A percentile compares a stretch with the other conserved stretches of the same genome.
Conservation (phyloP, 2,888 invertebrate genomes). For the Diplazon laetatorius region DNA sequence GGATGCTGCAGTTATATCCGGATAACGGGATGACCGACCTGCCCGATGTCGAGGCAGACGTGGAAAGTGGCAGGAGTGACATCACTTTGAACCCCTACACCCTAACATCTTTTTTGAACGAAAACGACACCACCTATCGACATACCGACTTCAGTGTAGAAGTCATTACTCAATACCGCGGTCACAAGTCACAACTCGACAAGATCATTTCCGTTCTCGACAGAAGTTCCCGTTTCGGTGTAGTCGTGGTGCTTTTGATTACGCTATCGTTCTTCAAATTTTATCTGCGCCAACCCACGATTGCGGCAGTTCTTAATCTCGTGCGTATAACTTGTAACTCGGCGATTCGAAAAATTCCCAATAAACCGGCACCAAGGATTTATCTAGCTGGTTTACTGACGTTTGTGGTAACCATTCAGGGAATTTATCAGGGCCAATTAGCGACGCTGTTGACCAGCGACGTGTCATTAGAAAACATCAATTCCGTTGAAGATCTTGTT, state of each 20-base stretch:
- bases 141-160: not conserved
- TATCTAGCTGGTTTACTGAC: constrained; percentile 11
- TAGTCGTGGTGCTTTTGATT: not conserved
- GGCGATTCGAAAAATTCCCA: not conserved
- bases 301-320: not conserved
- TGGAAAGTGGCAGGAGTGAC: too few relatives aligned
- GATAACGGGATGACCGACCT: too few relatives aligned
- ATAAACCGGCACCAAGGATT: not conserved
- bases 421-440: not conserved
- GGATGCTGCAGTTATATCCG: too few relatives aligned
- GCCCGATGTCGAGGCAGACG: too few relatives aligned
- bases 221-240: not conserved
- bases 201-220: not conserved
- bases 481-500: not conserved
- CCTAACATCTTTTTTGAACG: not conserved
- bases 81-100: not conserved
- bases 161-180: not conserved
- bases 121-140: not conserved
- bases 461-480: not conserved
- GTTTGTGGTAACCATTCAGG: not conserved
- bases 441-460: constrained; percentile 5
- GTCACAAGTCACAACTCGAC: not conserved
- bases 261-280: not conserved
- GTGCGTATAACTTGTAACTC: constrained; percentile 2
- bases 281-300: not conserved